phyloP scores from a whole-genome alignment of 2,113 vertebrate species.

The pig (Sus scrofa) region DNA sequence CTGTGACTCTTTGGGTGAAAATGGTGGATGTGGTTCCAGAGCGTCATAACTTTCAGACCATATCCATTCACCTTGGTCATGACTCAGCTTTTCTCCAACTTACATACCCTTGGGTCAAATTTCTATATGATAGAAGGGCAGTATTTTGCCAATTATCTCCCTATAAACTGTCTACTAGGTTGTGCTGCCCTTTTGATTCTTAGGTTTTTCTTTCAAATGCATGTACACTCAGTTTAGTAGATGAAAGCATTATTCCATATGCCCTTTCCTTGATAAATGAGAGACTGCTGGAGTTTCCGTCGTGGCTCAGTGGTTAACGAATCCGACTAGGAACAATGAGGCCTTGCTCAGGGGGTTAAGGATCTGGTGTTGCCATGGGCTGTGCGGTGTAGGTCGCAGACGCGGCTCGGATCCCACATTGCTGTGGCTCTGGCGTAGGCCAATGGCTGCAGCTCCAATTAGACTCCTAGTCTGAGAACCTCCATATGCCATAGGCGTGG shows the following conservation, averaged over 20 bases:
- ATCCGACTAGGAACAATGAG: too few relatives aligned
- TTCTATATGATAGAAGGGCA: background rate
- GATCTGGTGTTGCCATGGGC: too few relatives aligned
- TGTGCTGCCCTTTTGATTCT: background rate
- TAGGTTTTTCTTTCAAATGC: constrained; percentile 42
- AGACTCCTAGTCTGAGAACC: too few relatives aligned
- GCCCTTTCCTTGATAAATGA: constrained; percentile 19
- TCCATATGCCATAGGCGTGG: too few relatives aligned
- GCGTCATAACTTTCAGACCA: background rate
- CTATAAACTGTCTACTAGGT: background rate
- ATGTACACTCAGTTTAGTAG: background rate
- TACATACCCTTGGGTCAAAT: background rate
- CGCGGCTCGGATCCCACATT: too few relatives aligned
- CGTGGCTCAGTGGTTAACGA: too few relatives aligned
- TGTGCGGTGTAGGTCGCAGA: too few relatives aligned
- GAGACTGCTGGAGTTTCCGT: too few relatives aligned
- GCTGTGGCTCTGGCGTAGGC: too few relatives aligned
- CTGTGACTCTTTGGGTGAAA: background rate
- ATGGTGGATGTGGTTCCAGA: background rate
- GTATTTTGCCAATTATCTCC: background rate
- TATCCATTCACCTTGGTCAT: background rate
- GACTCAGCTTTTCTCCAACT: background rate
- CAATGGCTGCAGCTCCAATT: too few relatives aligned
- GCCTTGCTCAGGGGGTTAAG: too few relatives aligned
- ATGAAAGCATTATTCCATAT: constrained; percentile 45